Evolutionary conservation across 2,888 invertebrate genomes (phyloP).

Genomic region (Amblyjoppa proteus): DNA sequence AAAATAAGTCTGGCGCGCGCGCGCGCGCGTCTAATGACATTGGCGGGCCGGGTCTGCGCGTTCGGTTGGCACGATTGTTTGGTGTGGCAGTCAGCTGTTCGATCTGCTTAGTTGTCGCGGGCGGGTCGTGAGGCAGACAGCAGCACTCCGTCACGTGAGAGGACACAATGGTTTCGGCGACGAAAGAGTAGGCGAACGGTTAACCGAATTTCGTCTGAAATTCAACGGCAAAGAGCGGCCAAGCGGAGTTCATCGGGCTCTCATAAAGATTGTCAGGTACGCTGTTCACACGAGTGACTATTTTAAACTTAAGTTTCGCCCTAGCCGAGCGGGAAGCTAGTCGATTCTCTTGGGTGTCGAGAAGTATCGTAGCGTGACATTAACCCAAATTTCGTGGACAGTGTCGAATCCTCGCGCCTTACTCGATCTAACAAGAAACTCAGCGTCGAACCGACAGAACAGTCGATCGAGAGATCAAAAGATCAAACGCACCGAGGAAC

Average conservation of each 20-base stretch:
- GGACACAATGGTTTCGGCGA: constrained; percentile 77
- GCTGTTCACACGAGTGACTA: neutral
- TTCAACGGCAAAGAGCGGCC: constrained; percentile 66
- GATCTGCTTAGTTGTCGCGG: constrained; percentile 77
- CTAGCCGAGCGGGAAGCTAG: neutral
- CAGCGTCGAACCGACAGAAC: neutral
- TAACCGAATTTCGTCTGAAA: constrained; percentile 75
- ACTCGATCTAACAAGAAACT: neutral
- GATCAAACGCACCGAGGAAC: neutral
- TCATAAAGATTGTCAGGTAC: constrained; percentile 54
- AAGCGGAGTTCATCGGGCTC: constrained; percentile 32
- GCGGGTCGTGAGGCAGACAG: constrained; percentile 80
- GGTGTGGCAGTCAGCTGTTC: constrained; percentile 68
- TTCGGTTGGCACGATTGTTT: constrained; percentile 58
- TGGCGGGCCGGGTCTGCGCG: neutral
- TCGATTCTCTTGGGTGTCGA: neutral
- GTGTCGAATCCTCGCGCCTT: constrained; percentile 1
- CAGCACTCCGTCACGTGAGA: constrained; percentile 82
- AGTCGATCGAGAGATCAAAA: neutral
- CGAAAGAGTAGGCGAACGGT: constrained; percentile 74
- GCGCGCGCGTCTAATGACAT: neutral
- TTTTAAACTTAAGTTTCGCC: neutral
- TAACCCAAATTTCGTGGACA: constrained; percentile 54
- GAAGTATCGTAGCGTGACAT: constrained; percentile 50
- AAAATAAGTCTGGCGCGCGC: constrained; percentile 1